Conservation (phyloP, 2,113 vertebrate species). For the Erinaceus europaeus region DNA sequence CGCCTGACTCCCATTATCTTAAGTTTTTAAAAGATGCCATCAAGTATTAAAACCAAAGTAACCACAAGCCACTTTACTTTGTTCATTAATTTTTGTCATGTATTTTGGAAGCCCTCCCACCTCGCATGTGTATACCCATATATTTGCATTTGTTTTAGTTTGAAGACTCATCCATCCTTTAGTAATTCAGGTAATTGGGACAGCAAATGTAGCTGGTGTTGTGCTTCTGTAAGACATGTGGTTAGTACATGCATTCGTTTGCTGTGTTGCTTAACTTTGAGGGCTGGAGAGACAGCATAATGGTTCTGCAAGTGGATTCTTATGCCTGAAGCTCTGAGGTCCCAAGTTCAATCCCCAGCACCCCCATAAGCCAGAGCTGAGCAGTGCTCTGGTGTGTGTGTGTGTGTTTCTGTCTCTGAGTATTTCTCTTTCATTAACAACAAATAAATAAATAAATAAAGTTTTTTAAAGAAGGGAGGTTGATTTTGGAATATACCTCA, state of each 20-base stretch:
- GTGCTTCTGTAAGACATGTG: background rate
- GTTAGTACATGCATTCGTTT: background rate
- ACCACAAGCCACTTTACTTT: background rate
- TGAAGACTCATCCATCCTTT: background rate
- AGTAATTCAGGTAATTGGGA: background rate
- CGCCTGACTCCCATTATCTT: too few relatives aligned
- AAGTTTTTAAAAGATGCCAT: background rate
- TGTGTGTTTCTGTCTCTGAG: too few relatives aligned
- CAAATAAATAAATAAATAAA: too few relatives aligned
- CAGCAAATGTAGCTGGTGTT: background rate
- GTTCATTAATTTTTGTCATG: background rate
- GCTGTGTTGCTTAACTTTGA: background rate
- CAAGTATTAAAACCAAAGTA: background rate
- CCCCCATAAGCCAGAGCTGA: too few relatives aligned
- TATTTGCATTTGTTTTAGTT: slow-evolving; percentile 2
- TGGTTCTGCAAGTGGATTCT: too few relatives aligned
- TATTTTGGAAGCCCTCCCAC: background rate
- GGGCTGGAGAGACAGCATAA: too few relatives aligned
- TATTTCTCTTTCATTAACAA: too few relatives aligned
- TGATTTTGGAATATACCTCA: background rate
- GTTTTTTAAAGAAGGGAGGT: too few relatives aligned
- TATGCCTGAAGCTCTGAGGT: too few relatives aligned
- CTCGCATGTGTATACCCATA: background rate
- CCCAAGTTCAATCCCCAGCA: too few relatives aligned
- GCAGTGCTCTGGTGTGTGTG: too few relatives aligned